Conservation (phyloP, 2,113 vertebrate genomes). For the Antechinus stuartii region DNA sequence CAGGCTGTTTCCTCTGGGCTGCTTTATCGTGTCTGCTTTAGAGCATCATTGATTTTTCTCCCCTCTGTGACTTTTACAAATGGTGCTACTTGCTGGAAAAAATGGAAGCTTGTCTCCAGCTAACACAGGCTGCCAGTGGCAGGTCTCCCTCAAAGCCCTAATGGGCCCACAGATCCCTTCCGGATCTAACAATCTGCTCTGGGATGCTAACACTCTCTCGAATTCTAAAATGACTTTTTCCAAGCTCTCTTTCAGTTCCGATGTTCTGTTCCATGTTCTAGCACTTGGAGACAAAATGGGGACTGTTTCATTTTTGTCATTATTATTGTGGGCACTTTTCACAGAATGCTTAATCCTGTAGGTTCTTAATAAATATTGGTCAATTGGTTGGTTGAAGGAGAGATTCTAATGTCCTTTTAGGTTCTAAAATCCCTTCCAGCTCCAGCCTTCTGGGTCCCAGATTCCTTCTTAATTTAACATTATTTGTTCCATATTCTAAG, state of each 20-base stretch:
- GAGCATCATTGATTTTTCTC: constrained; percentile 73
- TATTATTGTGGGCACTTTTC: not conserved
- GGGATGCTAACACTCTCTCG: not conserved
- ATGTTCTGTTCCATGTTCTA: not conserved
- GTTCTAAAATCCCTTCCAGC: not conserved
- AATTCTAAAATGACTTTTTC: not conserved
- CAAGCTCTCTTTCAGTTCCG: not conserved
- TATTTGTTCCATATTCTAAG: no score
- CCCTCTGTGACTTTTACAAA: constrained; percentile 71
- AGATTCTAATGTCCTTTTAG: not conserved
- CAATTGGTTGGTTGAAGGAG: not conserved
- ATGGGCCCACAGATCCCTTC: not conserved
- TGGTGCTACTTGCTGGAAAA: constrained; percentile 69
- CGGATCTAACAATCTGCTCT: not conserved
- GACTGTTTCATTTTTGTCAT: not conserved
- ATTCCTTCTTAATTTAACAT: no score
- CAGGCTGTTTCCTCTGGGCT: no score
- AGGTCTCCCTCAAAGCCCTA: constrained; percentile 36
- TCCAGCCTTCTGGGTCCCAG: not conserved
- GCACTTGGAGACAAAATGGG: not conserved
- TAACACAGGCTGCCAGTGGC: constrained; percentile 22
- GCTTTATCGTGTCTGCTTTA: not conserved
- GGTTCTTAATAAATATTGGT: no score
- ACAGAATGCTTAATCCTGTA: not conserved
- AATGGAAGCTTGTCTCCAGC: constrained; percentile 57